Evolutionary conservation across 2,888 invertebrate species (phyloP), one percentile per base, ranked within the genome.

Genomic region (Noctua fimbriata): DNA sequence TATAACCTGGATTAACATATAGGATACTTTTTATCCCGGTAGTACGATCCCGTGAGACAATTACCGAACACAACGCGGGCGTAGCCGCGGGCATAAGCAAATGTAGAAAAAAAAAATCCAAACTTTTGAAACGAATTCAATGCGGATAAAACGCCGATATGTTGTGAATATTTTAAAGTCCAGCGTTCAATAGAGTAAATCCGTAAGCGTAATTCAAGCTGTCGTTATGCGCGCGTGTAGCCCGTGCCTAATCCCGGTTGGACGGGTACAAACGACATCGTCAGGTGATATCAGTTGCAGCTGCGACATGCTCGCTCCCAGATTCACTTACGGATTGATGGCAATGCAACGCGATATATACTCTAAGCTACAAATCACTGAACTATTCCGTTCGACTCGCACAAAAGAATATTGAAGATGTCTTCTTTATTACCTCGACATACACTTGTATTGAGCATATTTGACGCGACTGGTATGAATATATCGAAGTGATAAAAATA

Each of bases 261-360:
- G 95, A 95, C 94, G 94, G 90, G 90, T 93, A 95, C 94, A 95
- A 95, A 95, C 93, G 94, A 94, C 93, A 92, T 93, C 93, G 94
- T 93, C 94, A 95, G 95, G 94, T 94, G 93, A 93, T 94, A 94
- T 95, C 94, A 93, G 93, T 92, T 94, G 93, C 94, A 94, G 93
- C 93, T 93, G 94, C 92, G 92, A 91, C 93, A 92, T 92, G 92
- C 92, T 89, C 85, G 88, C 88, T 89, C 86, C 91, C 92, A 92
- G 93, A 94, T 94, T 95, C 94, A 94, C 95, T 95, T 94, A 94
- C 92, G 90, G 93, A 95, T 95, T 95, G 95, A 95, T 95, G 92
- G 93, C 93, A 92, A 89, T 93, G 94, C 94, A 92, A 92, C 93
- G 91, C 92, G 92, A 95, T 94, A 93, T 91, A 90, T 88, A 91